Conservation (phyloP, 2,113 vertebrate species). For the Trochalopteron elliotii region DNA sequence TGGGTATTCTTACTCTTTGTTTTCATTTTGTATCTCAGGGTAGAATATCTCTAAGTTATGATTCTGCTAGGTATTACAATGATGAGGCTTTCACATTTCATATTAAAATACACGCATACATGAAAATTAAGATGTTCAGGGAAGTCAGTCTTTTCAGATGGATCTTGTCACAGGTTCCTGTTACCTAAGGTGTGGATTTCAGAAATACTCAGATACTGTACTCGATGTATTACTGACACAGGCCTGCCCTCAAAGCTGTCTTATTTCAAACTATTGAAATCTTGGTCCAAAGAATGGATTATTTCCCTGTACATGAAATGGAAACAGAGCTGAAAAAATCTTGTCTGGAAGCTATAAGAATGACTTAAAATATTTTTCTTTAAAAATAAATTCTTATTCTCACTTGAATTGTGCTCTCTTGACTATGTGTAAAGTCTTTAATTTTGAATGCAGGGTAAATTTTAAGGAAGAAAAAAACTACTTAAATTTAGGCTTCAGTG, state of each 20-base stretch:
- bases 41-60: not conserved
- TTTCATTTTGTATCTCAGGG: not conserved
- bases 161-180: not conserved
- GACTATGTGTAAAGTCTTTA: not conserved
- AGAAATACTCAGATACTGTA: not conserved
- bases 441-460: not conserved
- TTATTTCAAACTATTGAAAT: not conserved
- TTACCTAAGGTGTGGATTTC: not conserved
- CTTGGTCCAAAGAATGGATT: not conserved
- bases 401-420: not conserved
- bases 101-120: not conserved
- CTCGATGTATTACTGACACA: not conserved
- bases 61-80: not conserved
- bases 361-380: not conserved
- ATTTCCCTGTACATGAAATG: not conserved
- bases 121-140: not conserved
- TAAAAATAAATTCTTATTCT: not conserved
- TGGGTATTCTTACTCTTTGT: not conserved
- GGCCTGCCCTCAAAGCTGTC: not conserved
- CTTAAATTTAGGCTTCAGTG: not conserved
- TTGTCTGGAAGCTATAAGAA: not conserved
- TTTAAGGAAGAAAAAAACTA: fast-evolving
- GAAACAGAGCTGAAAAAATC: not conserved
- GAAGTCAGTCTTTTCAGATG: not conserved
- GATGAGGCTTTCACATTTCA: not conserved